Evolutionary conservation across 35 echinoderm and acorn worm species (phyloP).

Genomic region (Nesometra sesokonis): DNA sequence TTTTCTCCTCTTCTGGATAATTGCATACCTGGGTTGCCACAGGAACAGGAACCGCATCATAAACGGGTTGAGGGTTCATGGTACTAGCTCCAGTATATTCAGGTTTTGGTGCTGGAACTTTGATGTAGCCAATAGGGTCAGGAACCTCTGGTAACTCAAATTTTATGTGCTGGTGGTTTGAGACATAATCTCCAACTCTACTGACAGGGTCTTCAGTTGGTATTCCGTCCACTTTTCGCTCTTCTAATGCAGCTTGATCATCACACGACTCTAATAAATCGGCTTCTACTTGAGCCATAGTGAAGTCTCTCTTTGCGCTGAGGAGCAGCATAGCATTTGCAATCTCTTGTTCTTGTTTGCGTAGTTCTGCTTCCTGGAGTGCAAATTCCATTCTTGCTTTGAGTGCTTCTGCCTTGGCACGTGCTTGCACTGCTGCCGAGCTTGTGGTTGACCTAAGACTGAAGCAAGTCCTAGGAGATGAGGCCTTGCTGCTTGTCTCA

Average conservation of each 20-base stretch:
- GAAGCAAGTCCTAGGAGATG: not conserved
- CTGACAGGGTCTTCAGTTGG: not conserved
- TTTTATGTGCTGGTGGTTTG: not conserved
- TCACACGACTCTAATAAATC: slow-evolving; percentile 9
- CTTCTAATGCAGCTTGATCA: slow-evolving; percentile 10
- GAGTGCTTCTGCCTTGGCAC: slow-evolving; percentile 12
- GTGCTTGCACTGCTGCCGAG: slow-evolving; percentile 23
- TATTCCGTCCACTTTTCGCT: not conserved
- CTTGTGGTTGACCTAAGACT: not conserved
- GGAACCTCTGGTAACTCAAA: too few species aligned
- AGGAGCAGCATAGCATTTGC: slow-evolving; percentile 30
- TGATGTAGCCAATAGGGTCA: too few species aligned
- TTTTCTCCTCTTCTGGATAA: not conserved
- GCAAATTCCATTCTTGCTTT: slow-evolving; percentile 20
- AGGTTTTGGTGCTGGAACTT: too few species aligned
- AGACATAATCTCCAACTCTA: not conserved
- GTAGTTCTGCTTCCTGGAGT: slow-evolving; percentile 1
- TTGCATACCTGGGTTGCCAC: too few species aligned
- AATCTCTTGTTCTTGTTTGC: slow-evolving; percentile 11
- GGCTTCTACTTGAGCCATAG: slow-evolving; percentile 38
- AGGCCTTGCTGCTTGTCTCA: not conserved
- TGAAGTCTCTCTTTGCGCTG: slow-evolving; percentile 17
- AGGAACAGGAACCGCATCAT: too few species aligned
- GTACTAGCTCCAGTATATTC: too few species aligned
- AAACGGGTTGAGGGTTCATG: too few species aligned